These are phyloP conservation scores for Stenichneumon culpator DNA, from an alignment of 2,888 invertebrate species.

Conservation along the genomic window DNA sequence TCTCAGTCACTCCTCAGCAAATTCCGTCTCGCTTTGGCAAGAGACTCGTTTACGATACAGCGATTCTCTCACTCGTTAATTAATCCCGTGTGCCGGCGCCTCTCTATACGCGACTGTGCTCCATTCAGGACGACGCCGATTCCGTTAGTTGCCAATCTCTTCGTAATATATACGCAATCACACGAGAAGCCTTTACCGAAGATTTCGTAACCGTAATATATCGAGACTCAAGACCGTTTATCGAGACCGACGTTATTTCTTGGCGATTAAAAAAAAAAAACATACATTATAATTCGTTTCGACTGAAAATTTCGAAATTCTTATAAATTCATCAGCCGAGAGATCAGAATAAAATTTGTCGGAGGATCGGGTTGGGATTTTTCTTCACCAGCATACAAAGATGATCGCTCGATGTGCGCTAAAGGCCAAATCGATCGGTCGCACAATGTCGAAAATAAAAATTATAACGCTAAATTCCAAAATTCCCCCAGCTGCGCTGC, in stretches of 20 bases:
- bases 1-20: conserved; percentile 28
- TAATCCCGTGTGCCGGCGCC: conserved; percentile 50
- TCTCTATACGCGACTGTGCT: conserved; percentile 22
- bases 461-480: background rate
- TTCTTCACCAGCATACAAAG: background rate
- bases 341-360: background rate
- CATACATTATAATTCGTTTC: background rate
- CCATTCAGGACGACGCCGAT: conserved; percentile 51
- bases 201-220: conserved; percentile 10
- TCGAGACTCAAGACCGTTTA: background rate
- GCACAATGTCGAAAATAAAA: background rate
- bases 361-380: background rate
- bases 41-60: conserved; percentile 57
- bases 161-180: conserved; percentile 24
- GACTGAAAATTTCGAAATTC: background rate
- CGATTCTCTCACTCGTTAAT: conserved; percentile 48
- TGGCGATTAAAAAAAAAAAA: background rate
- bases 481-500: background rate
- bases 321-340: background rate
- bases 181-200: conserved; percentile 22
- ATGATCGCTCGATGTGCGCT: background rate
- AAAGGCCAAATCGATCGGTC: background rate
- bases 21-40: conserved; percentile 40
- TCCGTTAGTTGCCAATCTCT: conserved; percentile 58
- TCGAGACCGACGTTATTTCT: background rate